Base-by-base conservation (phyloP, 2,113 vertebrate species). In the Melierax canorus region DNA sequence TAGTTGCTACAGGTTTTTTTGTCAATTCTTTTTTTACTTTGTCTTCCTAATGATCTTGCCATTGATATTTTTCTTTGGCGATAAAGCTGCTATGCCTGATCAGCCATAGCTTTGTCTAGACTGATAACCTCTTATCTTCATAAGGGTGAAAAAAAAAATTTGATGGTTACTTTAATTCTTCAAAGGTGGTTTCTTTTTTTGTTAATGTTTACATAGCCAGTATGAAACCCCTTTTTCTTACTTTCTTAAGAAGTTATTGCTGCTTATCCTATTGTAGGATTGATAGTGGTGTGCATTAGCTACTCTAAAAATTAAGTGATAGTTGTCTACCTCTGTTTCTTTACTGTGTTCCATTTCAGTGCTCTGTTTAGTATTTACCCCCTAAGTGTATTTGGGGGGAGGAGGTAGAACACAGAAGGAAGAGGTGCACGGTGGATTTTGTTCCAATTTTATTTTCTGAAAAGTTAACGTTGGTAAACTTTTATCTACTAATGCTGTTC, bases 21-120 rank as follows among this genome's bases (percentile, higher is more conserved):
- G 1, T 30, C 4, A 5, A 7, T 51, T 6, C 1, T 32, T 39
- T 39, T 12, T 36, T 14, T 2, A 7, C 11, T 58, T 48, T 46
- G 14, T n/a, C 6, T 8, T 77, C 24, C 4, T 68, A 27, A 30
- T 38, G 45, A 56, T 79, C 27, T 58, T 75, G 19, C 29, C 14
- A 23, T 32, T 88, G 21, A 59, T 69, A 10, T 36, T 38, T 71
- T 64, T 51, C 21, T 72, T 81, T 75, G 17, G 32, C 67, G 41
- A 27, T 51, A 46, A 50, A 77, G 29, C 50, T 64, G 18, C 78
- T 62, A 3, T 59, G 34, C 45, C 8, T 69, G 30, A 39, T 45
- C 12, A 39, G 24, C 30, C 66, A 41, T 48, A 30, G 22, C 3
- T 81, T 74, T 85, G 6, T 73, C 36, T 32, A 59, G 23, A 39